Evolutionary conservation across 2,888 invertebrate species (phyloP), one percentile per base, ranked within the genome.

Genomic region (Mechanitis messenoides): DNA sequence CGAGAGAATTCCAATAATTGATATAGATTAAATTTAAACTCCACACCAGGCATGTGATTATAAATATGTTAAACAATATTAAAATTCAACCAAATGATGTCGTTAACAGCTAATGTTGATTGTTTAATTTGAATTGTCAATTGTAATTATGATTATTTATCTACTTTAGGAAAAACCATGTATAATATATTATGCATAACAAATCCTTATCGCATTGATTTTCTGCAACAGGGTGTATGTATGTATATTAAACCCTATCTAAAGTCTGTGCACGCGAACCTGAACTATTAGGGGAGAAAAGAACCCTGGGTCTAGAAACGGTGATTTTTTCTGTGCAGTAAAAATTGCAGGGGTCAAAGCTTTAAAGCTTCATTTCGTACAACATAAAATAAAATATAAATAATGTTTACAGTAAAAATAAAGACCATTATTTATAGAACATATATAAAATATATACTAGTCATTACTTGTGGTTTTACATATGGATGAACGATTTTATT

Each of bases 171-270:
- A n/a, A 50, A 31, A 50, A 2, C 28, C 31, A 4, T 6, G 31
- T 11, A 31, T 50, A 28, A 28, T 7, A 31, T 3, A 9, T 50
- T 20, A 47, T 47, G n/a, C 47, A 28, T 47, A 47, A 28, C 47
- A 6, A 31, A 3, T 50, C 7, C 11, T 31, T 50, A 50, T 50
- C 31, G 50, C 50, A 50, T 50, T 50, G 50, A 50, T 50, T 50
- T 50, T 50, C 50, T 50, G 50, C 50, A 50, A 50, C 28, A 11
- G 50, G 11, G 50, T 31, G 50, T 31, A 7, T 31, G 5, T 5
- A 31, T 12, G 5, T 42, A 55, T 12, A 45, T 11, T 20, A 45
- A 55, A 55, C 55, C 55, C 55, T 55, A 55, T 42, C 55, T 55
- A 28, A 45, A 55, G 55, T 55, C 53, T 45, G 28, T 20, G 31